Evolutionary conservation across 2,797 vertebrate genomes (phyloP).

Genomic region (Zalophus californianus): DNA sequence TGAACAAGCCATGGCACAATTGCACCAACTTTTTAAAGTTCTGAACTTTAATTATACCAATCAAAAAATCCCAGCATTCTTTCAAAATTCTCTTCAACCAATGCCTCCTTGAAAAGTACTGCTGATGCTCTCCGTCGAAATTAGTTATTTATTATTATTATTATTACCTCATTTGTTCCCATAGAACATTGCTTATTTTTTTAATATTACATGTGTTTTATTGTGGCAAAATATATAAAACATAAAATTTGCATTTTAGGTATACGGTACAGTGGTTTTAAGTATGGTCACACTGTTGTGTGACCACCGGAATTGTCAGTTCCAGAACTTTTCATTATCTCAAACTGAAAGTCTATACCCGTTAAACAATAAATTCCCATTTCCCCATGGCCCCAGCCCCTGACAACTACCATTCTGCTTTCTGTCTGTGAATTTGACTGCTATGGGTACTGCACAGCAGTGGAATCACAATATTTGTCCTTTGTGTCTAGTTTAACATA

Average conservation of each 20-base stretch:
- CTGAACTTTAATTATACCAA: not conserved
- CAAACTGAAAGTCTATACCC: not conserved
- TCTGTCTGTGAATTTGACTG: not conserved
- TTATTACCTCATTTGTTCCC: not conserved
- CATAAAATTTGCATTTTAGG: not conserved
- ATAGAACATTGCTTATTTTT: not conserved
- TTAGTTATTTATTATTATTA: not conserved
- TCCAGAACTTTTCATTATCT: not conserved
- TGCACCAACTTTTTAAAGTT: not conserved
- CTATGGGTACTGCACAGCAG: no score
- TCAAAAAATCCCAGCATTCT: not conserved
- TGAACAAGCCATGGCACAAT: not conserved
- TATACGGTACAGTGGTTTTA: not conserved
- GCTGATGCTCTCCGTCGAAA: not conserved
- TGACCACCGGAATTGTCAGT: not conserved
- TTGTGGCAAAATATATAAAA: not conserved
- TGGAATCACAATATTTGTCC: not conserved
- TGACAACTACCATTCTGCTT: not conserved
- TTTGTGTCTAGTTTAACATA: not conserved
- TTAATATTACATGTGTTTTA: not conserved
- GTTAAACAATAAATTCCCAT: not conserved
- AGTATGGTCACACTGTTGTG: not conserved
- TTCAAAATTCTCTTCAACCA: constrained; percentile 27
- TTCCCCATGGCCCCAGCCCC: accelerated
- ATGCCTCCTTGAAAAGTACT: not conserved